Percentiles rank a stretch among this genome's conserved stretches.
phyloP scores from a whole-genome alignment of 2,888 invertebrate species.

The Cyclophora punctaria region DNA sequence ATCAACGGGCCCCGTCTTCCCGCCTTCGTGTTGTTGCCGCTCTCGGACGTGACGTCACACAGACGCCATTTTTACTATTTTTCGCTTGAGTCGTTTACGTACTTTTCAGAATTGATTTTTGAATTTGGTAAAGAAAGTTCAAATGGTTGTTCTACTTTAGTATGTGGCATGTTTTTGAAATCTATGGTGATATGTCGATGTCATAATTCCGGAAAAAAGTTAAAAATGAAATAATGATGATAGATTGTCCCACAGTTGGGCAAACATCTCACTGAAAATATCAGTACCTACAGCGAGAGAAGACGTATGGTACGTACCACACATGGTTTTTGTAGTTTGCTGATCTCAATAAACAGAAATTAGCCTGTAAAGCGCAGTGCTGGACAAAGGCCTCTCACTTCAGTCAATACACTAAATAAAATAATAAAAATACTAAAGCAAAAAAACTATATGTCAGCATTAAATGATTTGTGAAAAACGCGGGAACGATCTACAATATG shows the following conservation, averaged over 20 bases:
- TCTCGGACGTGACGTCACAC: constrained; percentile 46
- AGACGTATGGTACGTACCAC: too few relatives aligned
- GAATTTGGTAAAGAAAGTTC: neutral
- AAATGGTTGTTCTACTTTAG: too few relatives aligned
- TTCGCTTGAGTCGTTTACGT: neutral
- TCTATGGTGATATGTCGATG: neutral
- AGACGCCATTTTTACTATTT: neutral
- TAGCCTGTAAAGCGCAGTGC: too few relatives aligned
- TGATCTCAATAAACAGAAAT: too few relatives aligned
- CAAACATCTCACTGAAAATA: too few relatives aligned
- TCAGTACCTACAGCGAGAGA: too few relatives aligned
- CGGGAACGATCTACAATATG: constrained; percentile 31
- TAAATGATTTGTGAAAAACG: constrained; percentile 9
- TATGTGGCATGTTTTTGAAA: neutral
- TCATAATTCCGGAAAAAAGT: neutral
- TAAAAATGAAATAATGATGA: neutral
- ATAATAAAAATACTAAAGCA: too few relatives aligned
- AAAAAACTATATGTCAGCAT: too few relatives aligned
- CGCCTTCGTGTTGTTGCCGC: constrained; percentile 57
- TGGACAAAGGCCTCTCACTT: too few relatives aligned
- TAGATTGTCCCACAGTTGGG: too few relatives aligned
- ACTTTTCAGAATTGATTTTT: neutral
- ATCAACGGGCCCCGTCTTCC: constrained; percentile 72
- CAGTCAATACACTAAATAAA: too few relatives aligned
- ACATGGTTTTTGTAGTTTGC: too few relatives aligned